Percentiles rank a stretch among this genome's conserved stretches.
phyloP scores from a whole-genome alignment of 2,888 invertebrate genomes.

The Pinctada fucata region DNA sequence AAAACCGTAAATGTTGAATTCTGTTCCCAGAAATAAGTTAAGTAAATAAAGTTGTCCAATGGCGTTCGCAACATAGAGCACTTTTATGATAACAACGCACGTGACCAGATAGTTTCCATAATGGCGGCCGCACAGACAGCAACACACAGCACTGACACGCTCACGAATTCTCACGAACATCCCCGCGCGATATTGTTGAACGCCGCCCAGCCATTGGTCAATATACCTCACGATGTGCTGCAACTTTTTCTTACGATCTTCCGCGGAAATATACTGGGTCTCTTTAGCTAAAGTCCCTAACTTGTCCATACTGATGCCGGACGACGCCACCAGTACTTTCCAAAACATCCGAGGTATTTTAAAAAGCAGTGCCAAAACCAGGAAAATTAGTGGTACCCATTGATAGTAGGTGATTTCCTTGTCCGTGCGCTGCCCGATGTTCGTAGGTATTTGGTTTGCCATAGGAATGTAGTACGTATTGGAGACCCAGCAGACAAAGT shows the following conservation, averaged over 20 bases:
- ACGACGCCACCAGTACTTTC: constrained; percentile 40
- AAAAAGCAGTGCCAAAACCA: constrained; percentile 52
- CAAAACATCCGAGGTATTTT: constrained; percentile 55
- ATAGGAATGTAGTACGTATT: constrained; percentile 60
- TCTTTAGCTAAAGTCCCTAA: constrained; percentile 44
- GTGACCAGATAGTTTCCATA: constrained; percentile 71
- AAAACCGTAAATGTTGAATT: constrained; percentile 67
- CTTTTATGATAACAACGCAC: constrained; percentile 67
- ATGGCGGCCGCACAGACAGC: constrained; percentile 64
- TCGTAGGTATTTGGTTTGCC: constrained; percentile 37
- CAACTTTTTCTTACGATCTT: constrained; percentile 61
- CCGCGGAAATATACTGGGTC: constrained; percentile 36
- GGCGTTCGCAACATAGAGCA: constrained; percentile 68
- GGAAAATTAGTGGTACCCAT: constrained; percentile 58
- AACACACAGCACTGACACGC: constrained; percentile 60
- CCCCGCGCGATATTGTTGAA: constrained; percentile 59
- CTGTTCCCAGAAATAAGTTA: constrained; percentile 67
- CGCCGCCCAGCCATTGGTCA: constrained; percentile 61
- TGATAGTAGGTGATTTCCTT: constrained; percentile 56
- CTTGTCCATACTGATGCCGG: constrained; percentile 50
- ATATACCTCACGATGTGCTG: constrained; percentile 61
- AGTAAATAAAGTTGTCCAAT: constrained; percentile 71
- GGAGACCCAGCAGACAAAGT: constrained; percentile 65
- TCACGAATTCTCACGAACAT: constrained; percentile 57
- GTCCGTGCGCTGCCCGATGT: constrained; percentile 32